Base-by-base conservation (phyloP, 1,140 invertebrate species). In the Drosophila athabasca region DNA sequence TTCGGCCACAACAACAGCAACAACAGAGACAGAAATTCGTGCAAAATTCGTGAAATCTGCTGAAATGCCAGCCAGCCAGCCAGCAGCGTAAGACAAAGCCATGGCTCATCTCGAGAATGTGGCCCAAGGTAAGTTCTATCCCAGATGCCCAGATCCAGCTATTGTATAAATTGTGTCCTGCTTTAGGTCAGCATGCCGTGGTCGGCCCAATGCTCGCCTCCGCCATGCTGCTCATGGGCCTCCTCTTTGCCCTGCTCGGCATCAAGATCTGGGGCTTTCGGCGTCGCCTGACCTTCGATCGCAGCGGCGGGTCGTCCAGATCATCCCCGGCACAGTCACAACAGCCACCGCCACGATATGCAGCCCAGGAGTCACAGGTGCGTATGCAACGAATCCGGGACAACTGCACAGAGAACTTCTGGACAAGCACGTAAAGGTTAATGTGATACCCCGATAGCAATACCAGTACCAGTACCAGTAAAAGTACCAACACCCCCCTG, bases 241-340 rank as follows among this genome's bases (percentile, higher is more conserved):
- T 92, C 11, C 59, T 92, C n/a, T 62, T 88, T 3, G 71, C 79
- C 0, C 50, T 92, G 58, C 48, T 92, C 11, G 91, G 91, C 51
- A 91, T 92, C 31, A 92, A 92, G 51, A 70, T 93, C 39, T 92
- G 92, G 76, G 91, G 92, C 68, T 93, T 93, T 69, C 90, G 92
- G 54, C 91, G 91, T 6, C 84, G 89, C 2, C 62, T 93, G 15
- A 77, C 71, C 22, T 92, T 91, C 31, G 74, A 89, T 15, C 71
- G 68, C 9, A 45, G 64, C 62, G 24, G 57, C 35, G 19, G 62
- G 46, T 35, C 81, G 72, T 22, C 74, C 50, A 31, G 65, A 49
- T 29, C 41, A 15, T 7, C 64, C 48, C 8, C 62, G 59, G 24
- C 44, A 79, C 44, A 79, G 29, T 11, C 17, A n/a, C 79, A 71